phyloP scores from a whole-genome alignment of 1,140 invertebrate genomes.

The Drosophila melanogaster region Release_6_plus_ISO1_MT NT_033777.3:8385001-8385500 shows the following conservation, averaged over 20 bases:
- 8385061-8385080: conserved; percentile 64
- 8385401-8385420: conserved; percentile 82
- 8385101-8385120: conserved; percentile 10
- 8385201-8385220: conserved; percentile 79
- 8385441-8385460: conserved; percentile 79
- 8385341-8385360: conserved; percentile 52
- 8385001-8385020: conserved; percentile 35
- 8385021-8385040: conserved; percentile 33
- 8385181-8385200: conserved; percentile 75
- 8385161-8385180: conserved; percentile 40
- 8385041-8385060: conserved; percentile 84
- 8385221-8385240: conserved; percentile 73
- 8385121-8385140: conserved; percentile 18
- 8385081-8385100: conserved; percentile 11
- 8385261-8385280: conserved; percentile 74
- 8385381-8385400: conserved; percentile 63
- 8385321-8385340: conserved; percentile 31
- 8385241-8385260: conserved; percentile 37
- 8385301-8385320: conserved; percentile 33
- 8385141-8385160: conserved; percentile 42
- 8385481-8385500: conserved; percentile 43
- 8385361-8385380: conserved; percentile 43
- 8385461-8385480: conserved; percentile 57
- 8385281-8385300: conserved; percentile 65
- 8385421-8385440: conserved; percentile 76